These are phyloP conservation scores for Otolemur crassicaudatus DNA, from an alignment of 2,797 vertebrate genomes.

Conservation along the genomic window DNA sequence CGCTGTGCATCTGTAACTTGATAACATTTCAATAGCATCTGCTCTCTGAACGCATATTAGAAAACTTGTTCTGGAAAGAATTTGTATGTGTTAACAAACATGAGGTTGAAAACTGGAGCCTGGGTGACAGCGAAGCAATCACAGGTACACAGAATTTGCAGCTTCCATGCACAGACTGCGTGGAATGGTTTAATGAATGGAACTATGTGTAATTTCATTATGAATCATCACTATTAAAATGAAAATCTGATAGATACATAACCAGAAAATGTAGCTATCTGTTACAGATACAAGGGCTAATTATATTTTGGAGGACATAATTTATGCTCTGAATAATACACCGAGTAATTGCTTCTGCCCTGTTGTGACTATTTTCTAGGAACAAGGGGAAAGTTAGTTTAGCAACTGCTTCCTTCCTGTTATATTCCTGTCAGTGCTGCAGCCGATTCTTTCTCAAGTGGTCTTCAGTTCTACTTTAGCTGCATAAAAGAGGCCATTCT, in stretches of 20 bases:
- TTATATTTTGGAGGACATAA: conserved; percentile 70
- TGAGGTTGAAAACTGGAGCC: conserved; percentile 21
- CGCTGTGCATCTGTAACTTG: conserved; percentile 14
- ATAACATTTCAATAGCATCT: conserved; percentile 62
- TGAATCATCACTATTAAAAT: conserved; percentile 86
- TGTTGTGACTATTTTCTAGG: conserved; percentile 56
- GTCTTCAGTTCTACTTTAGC: not conserved
- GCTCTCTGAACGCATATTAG: conserved; percentile 36
- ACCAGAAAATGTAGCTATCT: conserved; percentile 84
- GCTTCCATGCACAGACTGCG: conserved; percentile 62
- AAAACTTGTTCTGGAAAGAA: conserved; percentile 57
- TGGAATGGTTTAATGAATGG: conserved; percentile 81
- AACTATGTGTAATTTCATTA: conserved; percentile 83
- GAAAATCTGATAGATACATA: conserved; percentile 83
- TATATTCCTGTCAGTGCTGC: not conserved
- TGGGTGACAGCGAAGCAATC: not conserved
- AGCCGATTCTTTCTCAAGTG: conserved; percentile 39
- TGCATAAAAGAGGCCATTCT: not conserved
- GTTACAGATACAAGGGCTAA: conserved; percentile 83
- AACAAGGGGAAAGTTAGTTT: conserved; percentile 55
- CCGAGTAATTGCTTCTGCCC: not conserved
- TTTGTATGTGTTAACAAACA: conserved; percentile 66
- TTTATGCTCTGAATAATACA: conserved; percentile 56
- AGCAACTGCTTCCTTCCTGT: conserved; percentile 58
- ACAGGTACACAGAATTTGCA: conserved; percentile 59